Base-by-base conservation (phyloP, 2,113 vertebrate species). In the Probosciger aterrimus region DNA sequence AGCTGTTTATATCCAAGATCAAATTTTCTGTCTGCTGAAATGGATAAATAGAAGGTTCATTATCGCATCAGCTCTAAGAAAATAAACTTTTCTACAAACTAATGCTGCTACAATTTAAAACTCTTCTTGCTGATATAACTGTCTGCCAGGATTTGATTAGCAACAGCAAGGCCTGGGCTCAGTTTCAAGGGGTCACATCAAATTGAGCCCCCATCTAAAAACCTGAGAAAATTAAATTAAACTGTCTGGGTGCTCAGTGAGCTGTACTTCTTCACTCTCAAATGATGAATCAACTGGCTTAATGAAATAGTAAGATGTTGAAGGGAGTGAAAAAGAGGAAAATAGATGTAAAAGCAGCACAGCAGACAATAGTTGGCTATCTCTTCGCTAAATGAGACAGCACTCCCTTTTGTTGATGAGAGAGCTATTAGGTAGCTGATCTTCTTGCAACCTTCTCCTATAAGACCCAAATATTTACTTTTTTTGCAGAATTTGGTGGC, bases 211-310 rank as follows among this genome's bases (percentile, higher is more conserved):
- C 89, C 77, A 95, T 93, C 86, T 95, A 82, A 89, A 93, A 95
- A 92, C 83, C 86, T 92, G 91, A 84, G 94, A 95, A 96, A 97
- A 96, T 97, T 91, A 96, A 95, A 97, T 96, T 96, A 96, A 96
- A 78, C 73, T 96, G 86, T 78, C 91, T 89, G 57, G 31, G 73
- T 95, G 69, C 81, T 95, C 83, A 91, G 65, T 87, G 77, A 93
- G 88, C 69, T 96, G 81, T 87, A 92, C 60, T 84, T 81, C 77
- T 82, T 50, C 30, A 47, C 62, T 91, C 74, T 95, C 73, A 86
- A 87, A 92, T 86, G 70, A 92, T 95, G 95, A 91, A 95, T 95
- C 92, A 91, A 93, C 62, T 37, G 37, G 52, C 65, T 92, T 95
- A 95, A 96, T 96, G 69, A 93, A 95, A 95, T 8, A 76, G 47